Base-by-base conservation (phyloP, 2,113 vertebrate species). In the Zosterops borbonicus region DNA sequence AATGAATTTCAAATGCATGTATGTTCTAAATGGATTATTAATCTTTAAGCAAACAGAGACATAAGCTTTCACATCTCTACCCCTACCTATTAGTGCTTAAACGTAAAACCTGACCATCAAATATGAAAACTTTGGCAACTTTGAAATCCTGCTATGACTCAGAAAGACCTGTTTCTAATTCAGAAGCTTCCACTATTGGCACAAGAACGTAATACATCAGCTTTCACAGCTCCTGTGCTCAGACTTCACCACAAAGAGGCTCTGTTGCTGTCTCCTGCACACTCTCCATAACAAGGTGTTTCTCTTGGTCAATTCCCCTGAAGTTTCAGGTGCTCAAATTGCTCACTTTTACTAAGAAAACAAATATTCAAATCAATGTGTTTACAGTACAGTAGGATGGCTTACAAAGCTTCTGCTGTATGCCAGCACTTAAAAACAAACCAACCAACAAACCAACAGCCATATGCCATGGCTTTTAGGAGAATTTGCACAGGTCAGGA, bases 261-360 rank as follows among this genome's bases (percentile, higher is more conserved):
- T 70, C 58, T 56, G 49, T 11, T 87, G 49, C 19, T 0, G 0
- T 23, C 12, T 63, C 41, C 42, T 16, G 2, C 25, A 19, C 6
- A 21, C n/a, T 68, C 44, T 60, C 52, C 18, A 33, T 31, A 79
- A 58, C 1, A 4, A 82, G 10, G 2, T 14, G 25, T 33, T 79
- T 91, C 70, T 67, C 78, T 64, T 90, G 41, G 37, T 27, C 37
- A 65, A 25, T 23, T 28, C 3, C 20, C 68, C 28, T 41, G 27
- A 65, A 28, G 33, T 64, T 89, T 94, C 44, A 60, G 31, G 35
- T 89, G 27, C 17, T 55, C 14, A 35, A 7, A 52, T 83, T 69
- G 14, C 46, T 73, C n/a, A 46, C 20, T 79, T 86, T 70, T 42
- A 86, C 31, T 63, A 16, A 77, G 12, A 25, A 65, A 81, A 46